These are phyloP conservation scores for Conus ventricosus DNA, from an alignment of 1,140 invertebrate genomes.

Conservation along the genomic window DNA sequence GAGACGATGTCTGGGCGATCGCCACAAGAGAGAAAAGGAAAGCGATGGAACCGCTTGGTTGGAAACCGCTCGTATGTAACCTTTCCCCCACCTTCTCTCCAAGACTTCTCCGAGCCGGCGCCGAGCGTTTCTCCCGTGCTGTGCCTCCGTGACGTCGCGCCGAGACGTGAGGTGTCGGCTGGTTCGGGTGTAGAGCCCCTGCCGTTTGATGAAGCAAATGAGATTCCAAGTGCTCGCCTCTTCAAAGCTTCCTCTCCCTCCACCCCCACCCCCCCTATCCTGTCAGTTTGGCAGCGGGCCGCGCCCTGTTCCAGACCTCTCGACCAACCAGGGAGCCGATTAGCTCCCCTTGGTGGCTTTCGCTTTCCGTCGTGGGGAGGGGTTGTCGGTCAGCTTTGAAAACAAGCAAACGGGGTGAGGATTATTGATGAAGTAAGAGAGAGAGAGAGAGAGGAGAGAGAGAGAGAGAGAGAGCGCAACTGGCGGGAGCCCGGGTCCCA, in stretches of 20 bases:
- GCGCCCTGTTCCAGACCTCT: constrained; percentile 27
- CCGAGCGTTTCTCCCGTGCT: too few relatives aligned
- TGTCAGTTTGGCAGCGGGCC: constrained; percentile 19
- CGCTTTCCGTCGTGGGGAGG: background rate
- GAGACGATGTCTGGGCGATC: background rate
- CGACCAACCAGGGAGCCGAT: background rate
- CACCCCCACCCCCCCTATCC: background rate
- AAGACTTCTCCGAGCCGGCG: too few relatives aligned
- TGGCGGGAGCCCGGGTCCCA: background rate
- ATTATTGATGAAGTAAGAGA: constrained; percentile 23
- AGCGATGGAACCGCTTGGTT: too few relatives aligned
- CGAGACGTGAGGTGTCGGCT: background rate
- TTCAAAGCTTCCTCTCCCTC: constrained; percentile 3
- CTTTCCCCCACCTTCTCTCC: too few relatives aligned
- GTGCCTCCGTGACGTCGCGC: too few relatives aligned
- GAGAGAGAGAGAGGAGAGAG: constrained; percentile 25
- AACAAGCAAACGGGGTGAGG: constrained; percentile 33
- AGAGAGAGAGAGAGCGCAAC: background rate
- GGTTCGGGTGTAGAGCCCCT: constrained; percentile 4
- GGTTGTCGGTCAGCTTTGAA: background rate
- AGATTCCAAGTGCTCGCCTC: constrained; percentile 29
- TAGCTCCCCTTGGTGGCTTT: background rate
- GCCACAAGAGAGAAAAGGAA: background rate
- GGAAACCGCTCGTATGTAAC: too few relatives aligned
- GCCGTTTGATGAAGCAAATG: constrained; percentile 29